A percentile compares a stretch with the other conserved stretches of the same genome.
These are phyloP conservation scores for Neuroterus valhalla DNA, from an alignment of 1,140 invertebrate genomes.

Conservation along the genomic window DNA sequence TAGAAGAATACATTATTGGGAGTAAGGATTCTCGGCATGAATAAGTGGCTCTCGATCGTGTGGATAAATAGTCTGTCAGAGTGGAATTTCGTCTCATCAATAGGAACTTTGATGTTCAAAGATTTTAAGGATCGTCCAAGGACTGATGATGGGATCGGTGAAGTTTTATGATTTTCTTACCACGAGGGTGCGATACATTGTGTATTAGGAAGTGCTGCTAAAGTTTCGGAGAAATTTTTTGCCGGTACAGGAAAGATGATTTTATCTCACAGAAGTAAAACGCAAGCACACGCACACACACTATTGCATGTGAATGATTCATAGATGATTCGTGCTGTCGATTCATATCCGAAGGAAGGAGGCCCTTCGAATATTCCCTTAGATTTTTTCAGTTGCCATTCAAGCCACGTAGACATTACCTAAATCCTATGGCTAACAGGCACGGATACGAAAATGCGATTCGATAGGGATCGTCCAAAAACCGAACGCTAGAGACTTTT, in stretches of 20 bases:
- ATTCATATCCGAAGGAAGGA: slow-evolving; percentile 36
- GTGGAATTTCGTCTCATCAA: slow-evolving; percentile 15
- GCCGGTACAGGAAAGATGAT: slow-evolving; percentile 37
- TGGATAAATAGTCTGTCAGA: slow-evolving; percentile 9
- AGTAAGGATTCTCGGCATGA: background rate
- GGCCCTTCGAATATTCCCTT: slow-evolving; percentile 25
- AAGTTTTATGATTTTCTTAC: slow-evolving; percentile 19
- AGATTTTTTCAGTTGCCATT: slow-evolving; percentile 47
- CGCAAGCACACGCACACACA: slow-evolving; percentile 42
- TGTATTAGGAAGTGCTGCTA: slow-evolving; percentile 46
- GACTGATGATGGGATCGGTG: background rate
- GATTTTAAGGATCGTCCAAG: background rate
- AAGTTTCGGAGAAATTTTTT: slow-evolving; percentile 36
- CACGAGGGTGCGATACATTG: slow-evolving; percentile 4
- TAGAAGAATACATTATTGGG: no score
- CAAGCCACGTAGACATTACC: slow-evolving; percentile 57
- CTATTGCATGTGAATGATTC: slow-evolving; percentile 39
- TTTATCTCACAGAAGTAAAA: slow-evolving; percentile 35
- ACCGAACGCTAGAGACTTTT: slow-evolving; percentile 36
- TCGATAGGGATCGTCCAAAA: slow-evolving; percentile 11
- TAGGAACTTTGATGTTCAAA: background rate
- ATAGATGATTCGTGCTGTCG: slow-evolving; percentile 43
- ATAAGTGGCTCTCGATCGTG: slow-evolving; percentile 16
- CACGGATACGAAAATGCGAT: slow-evolving; percentile 53
- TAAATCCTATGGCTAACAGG: slow-evolving; percentile 62